phyloP scores from a whole-genome alignment of 2,888 invertebrate species.

The Drosophila stalkeri region DNA sequence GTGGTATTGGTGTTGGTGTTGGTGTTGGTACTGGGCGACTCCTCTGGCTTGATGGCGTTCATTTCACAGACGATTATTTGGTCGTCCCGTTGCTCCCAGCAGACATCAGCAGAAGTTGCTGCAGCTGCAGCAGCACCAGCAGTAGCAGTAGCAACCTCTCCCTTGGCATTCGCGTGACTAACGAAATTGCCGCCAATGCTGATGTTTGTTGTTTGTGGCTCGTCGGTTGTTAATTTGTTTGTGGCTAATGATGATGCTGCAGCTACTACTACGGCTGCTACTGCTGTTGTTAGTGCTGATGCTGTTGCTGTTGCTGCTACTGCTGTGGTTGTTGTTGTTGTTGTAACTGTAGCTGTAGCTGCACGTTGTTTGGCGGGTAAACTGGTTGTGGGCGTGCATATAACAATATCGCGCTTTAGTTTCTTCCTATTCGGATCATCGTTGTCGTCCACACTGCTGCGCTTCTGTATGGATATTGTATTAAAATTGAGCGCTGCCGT shows the following conservation, averaged over 20 bases:
- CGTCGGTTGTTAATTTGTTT: slow-evolving; percentile 36
- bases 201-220: slow-evolving; percentile 26
- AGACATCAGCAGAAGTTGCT: slow-evolving; percentile 19
- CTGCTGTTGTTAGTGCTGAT: slow-evolving; percentile 12
- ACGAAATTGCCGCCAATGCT: slow-evolving; percentile 34
- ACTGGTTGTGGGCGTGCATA: slow-evolving; percentile 64
- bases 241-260: slow-evolving; percentile 13
- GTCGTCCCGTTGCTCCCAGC: slow-evolving; percentile 56
- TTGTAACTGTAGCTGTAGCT: slow-evolving; percentile 33
- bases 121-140: slow-evolving; percentile 5
- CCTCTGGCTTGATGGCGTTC: slow-evolving; percentile 65
- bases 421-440: slow-evolving; percentile 69
- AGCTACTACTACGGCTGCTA: slow-evolving; percentile 6
- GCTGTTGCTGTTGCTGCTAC: slow-evolving; percentile 19
- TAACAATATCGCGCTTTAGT: slow-evolving; percentile 66
- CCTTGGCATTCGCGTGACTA: slow-evolving; percentile 46
- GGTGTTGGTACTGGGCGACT: slow-evolving; percentile 36
- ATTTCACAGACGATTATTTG: slow-evolving; percentile 66
- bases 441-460: slow-evolving; percentile 62
- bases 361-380: slow-evolving; percentile 74
- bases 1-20: slow-evolving; percentile 6
- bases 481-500: slow-evolving; percentile 64
- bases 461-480: slow-evolving; percentile 73
- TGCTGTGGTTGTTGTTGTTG: slow-evolving; percentile 24
- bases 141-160: slow-evolving; percentile 22